Conservation (phyloP, 2,797 vertebrate species). For the Trachurus trachurus region DNA sequence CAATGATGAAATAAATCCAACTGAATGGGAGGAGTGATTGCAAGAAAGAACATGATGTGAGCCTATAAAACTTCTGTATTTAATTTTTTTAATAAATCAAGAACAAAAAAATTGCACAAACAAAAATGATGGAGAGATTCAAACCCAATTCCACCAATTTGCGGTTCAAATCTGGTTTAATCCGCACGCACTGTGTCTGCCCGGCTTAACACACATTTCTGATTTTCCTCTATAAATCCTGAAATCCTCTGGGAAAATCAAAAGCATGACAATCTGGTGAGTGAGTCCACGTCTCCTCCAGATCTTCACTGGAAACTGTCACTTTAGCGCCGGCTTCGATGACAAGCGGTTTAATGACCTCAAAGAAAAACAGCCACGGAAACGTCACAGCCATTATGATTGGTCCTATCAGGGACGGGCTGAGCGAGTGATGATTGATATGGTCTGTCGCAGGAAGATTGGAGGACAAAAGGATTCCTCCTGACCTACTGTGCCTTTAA, state of each 20-base stretch:
- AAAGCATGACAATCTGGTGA: not conserved
- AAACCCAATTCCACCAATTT: not conserved
- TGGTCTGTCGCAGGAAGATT: not conserved
- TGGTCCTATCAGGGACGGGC: not conserved
- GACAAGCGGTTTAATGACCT: slow-evolving; percentile 31
- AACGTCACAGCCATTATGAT: slow-evolving; percentile 22
- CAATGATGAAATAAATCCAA: not conserved
- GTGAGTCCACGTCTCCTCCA: not conserved
- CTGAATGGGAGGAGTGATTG: not conserved
- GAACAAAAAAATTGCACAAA: not conserved
- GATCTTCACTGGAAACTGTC: slow-evolving; percentile 5
- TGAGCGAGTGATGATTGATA: slow-evolving; percentile 17
- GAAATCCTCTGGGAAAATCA: slow-evolving; percentile 12
- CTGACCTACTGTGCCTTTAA: not conserved
- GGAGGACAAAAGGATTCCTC: not conserved
- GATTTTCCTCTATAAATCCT: not conserved
- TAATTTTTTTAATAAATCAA: not conserved
- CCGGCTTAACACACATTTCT: not conserved
- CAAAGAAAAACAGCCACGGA: slow-evolving; percentile 11
- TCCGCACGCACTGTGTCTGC: not conserved
- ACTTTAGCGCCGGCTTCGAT: not conserved
- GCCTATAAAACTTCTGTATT: not conserved
- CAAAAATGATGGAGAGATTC: not conserved
- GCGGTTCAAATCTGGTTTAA: not conserved
- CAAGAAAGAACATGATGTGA: not conserved